phyloP scores from a whole-genome alignment of 2,888 invertebrate species.

The Tenthredo livida region DNA sequence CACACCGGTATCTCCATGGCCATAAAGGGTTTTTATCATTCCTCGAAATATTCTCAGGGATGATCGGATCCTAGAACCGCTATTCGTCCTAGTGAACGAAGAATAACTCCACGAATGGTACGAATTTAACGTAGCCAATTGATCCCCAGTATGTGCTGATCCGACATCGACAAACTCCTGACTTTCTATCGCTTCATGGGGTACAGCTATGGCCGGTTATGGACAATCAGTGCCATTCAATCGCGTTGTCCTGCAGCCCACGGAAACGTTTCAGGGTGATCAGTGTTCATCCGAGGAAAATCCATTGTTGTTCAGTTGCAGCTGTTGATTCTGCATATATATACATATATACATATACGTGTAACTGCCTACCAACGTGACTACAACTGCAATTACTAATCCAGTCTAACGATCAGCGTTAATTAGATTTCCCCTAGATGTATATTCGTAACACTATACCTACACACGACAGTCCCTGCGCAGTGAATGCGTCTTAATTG shows the following conservation, averaged over 20 bases:
- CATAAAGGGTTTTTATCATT: neutral
- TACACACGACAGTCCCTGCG: neutral
- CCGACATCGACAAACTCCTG: neutral
- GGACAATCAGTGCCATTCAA: conserved; percentile 29
- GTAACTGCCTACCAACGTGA: neutral
- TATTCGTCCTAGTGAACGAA: neutral
- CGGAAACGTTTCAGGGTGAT: neutral
- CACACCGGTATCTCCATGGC: neutral
- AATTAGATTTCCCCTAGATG: conserved; percentile 62
- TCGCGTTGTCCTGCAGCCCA: neutral
- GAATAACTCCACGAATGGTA: neutral
- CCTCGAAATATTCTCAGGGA: neutral
- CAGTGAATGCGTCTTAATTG: conserved; percentile 67
- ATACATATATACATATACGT: neutral
- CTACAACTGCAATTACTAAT: conserved; percentile 39
- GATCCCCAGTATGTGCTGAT: neutral
- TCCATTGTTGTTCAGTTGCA: conserved; percentile 47
- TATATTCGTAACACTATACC: neutral
- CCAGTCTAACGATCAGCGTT: conserved; percentile 62
- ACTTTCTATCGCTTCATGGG: neutral
- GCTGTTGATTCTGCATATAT: conserved; percentile 19
- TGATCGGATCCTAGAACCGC: conserved; percentile 3
- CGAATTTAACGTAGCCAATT: neutral
- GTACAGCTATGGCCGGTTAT: neutral
- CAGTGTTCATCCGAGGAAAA: neutral